Percentiles rank a stretch among this genome's conserved stretches.
These are phyloP conservation scores for Pongo pygmaeus DNA, from an alignment of 2,113 vertebrate genomes.

Conservation along the genomic window DNA sequence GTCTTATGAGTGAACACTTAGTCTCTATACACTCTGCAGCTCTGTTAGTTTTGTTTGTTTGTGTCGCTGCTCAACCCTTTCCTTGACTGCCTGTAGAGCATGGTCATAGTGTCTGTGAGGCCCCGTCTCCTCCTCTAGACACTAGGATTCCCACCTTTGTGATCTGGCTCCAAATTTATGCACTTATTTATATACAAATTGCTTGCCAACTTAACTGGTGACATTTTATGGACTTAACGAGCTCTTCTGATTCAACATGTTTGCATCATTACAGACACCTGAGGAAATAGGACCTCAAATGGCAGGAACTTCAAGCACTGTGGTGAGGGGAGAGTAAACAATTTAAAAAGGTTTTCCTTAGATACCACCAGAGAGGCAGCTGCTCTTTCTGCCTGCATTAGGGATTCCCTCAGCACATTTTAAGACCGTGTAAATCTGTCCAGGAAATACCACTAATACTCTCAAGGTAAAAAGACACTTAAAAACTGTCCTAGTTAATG, in stretches of 20 bases:
- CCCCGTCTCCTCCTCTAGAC: background rate
- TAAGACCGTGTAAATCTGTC: background rate
- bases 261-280: rapidly evolving
- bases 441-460: background rate
- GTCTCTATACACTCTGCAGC: background rate
- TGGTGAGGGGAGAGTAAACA: background rate
- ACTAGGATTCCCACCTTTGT: background rate
- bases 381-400: background rate
- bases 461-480: background rate
- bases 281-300: background rate
- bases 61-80: background rate
- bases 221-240: background rate
- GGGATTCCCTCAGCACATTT: background rate
- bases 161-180: background rate
- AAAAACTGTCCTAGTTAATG: background rate
- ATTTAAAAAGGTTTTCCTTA: background rate
- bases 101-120: background rate
- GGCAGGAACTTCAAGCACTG: background rate
- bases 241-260: background rate
- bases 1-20: background rate
- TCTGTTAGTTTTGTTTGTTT: background rate
- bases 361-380: background rate
- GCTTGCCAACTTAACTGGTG: background rate
- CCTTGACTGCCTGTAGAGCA: background rate
- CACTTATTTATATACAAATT: background rate